phyloP scores from a whole-genome alignment of 2,888 invertebrate species.

The Mamestra brassicae region DNA sequence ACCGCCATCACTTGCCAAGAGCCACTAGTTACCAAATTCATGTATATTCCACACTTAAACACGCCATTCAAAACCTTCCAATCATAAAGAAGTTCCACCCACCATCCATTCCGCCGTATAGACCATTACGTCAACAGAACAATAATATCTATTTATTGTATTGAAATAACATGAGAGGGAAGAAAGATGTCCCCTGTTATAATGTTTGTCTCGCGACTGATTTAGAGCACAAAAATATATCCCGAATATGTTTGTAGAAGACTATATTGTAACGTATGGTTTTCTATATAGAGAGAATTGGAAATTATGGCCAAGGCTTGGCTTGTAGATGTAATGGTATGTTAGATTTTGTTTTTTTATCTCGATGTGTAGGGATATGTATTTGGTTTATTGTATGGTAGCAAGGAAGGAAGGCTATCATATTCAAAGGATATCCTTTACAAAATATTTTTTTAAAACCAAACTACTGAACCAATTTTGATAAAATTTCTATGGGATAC shows the following conservation, averaged over 20 bases:
- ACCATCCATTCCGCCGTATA: constrained; percentile 22
- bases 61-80: not conserved
- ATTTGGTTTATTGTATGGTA: no score
- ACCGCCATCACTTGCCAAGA: no score
- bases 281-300: constrained; percentile 22
- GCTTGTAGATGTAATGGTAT: not conserved
- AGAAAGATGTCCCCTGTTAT: constrained; percentile 39
- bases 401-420: no score
- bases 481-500: no score
- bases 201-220: constrained; percentile 38
- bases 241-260: constrained; percentile 29
- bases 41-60: not conserved
- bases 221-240: constrained; percentile 39
- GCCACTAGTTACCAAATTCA: no score
- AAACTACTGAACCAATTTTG: no score
- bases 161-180: constrained; percentile 50
- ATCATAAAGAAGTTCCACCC: constrained; percentile 12
- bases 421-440: no score
- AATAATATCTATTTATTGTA: constrained; percentile 54
- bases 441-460: no score
- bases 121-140: constrained; percentile 28
- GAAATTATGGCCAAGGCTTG: constrained; percentile 15
- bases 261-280: constrained; percentile 39
- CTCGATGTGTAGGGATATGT: not conserved
- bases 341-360: not conserved